These are phyloP conservation scores for Synodontis membranacea DNA, from an alignment of 2,113 vertebrate genomes.

Conservation along the genomic window DNA sequence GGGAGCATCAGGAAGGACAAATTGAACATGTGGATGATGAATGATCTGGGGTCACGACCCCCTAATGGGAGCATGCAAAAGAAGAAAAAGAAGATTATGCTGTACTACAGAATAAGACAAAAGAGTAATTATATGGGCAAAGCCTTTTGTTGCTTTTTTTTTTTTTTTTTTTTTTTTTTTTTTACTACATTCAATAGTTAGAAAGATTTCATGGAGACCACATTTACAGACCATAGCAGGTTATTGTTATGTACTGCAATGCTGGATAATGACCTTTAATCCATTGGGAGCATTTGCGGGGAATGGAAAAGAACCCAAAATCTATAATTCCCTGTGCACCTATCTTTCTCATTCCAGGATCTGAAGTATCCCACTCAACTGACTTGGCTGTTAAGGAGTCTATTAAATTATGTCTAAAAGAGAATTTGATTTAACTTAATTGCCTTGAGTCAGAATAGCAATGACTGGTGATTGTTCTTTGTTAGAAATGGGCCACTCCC, in stretches of 20 bases:
- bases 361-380: background rate
- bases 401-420: constrained; percentile 19
- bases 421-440: constrained; percentile 34
- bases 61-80: too few relatives aligned
- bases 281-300: constrained; percentile 35
- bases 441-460: constrained; percentile 20
- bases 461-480: constrained; percentile 27
- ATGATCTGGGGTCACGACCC: too few relatives aligned
- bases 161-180: too few relatives aligned
- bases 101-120: background rate
- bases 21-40: too few relatives aligned
- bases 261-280: constrained; percentile 24
- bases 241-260: constrained; percentile 33
- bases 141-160: background rate
- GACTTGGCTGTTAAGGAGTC: constrained; percentile 6
- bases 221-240: constrained; percentile 19
- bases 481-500: background rate
- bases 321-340: constrained; percentile 13
- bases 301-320: constrained; percentile 30
- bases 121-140: background rate
- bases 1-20: too few relatives aligned
- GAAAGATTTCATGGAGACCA: background rate
- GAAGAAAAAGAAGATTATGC: background rate
- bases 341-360: constrained; percentile 1
- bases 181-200: background rate